Conservation (phyloP, 2,888 invertebrate species). For the Matsumyia berberina region DNA sequence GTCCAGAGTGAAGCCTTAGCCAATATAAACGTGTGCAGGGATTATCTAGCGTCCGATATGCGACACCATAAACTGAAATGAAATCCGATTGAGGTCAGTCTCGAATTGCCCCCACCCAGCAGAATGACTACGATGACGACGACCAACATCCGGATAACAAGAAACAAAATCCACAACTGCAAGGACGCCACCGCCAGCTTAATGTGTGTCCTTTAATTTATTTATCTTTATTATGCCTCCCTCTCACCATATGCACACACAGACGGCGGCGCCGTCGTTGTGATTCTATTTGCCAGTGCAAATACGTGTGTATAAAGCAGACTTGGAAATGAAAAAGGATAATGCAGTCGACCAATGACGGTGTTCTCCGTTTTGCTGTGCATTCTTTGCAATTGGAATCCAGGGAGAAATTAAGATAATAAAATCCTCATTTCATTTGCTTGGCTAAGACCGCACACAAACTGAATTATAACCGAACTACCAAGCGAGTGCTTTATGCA, state of each 20-base stretch:
- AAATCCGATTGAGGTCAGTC: slow-evolving; percentile 74
- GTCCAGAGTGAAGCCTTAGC: slow-evolving; percentile 31
- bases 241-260: slow-evolving; percentile 26
- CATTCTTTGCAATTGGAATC: slow-evolving; percentile 63
- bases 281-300: slow-evolving; percentile 42
- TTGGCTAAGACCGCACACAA: slow-evolving; percentile 67
- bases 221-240: slow-evolving; percentile 71
- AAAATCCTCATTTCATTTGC: slow-evolving; percentile 75
- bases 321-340: slow-evolving; percentile 46
- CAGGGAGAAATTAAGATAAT: slow-evolving; percentile 74
- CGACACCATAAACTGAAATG: slow-evolving; percentile 74
- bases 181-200: slow-evolving; percentile 60
- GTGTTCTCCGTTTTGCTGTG: slow-evolving; percentile 5
- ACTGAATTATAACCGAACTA: slow-evolving; percentile 70
- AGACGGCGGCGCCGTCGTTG: slow-evolving; percentile 25
- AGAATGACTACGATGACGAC: slow-evolving; percentile 1
- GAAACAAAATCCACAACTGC: slow-evolving; percentile 65
- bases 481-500: slow-evolving; percentile 63
- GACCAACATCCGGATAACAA: slow-evolving; percentile 50
- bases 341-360: slow-evolving; percentile 42
- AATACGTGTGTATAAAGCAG: slow-evolving; percentile 21
- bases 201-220: slow-evolving; percentile 75
- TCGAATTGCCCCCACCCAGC: slow-evolving; percentile 48
- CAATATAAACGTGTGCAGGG: slow-evolving; percentile 57
- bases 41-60: slow-evolving; percentile 73